Evolutionary conservation across 2,888 invertebrate species (phyloP).

Genomic region (Philereme transversata): DNA sequence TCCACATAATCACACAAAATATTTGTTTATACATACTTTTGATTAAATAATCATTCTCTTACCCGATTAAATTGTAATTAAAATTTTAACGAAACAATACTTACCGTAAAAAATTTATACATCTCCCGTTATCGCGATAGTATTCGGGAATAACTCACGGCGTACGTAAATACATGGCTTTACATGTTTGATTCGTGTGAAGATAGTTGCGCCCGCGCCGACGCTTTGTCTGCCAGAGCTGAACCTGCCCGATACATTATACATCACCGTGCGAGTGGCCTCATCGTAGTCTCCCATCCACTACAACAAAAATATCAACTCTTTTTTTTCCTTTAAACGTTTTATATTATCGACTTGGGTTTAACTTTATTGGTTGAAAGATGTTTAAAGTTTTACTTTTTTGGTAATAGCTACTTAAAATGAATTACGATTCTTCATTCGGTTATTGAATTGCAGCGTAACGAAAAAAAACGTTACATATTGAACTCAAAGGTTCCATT

Average conservation of each 20-base stretch:
- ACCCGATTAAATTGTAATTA: neutral
- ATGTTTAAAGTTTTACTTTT: too few species aligned
- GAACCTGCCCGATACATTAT: conserved; percentile 40
- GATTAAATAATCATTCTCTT: neutral
- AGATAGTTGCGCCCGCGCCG: conserved; percentile 46
- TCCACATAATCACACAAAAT: too few species aligned
- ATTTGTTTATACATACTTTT: neutral
- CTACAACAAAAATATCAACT: conserved; percentile 5
- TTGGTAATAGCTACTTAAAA: too few species aligned
- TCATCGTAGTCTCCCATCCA: conserved; percentile 43
- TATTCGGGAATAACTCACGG: conserved; percentile 18
- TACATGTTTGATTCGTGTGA: conserved; percentile 47
- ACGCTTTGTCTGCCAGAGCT: conserved; percentile 58
- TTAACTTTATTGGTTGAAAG: too few species aligned
- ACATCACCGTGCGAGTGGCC: conserved; percentile 45
- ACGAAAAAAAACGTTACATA: too few species aligned
- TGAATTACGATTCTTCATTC: too few species aligned
- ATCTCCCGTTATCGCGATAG: conserved; percentile 1
- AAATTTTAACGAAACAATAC: neutral
- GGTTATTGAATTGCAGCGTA: too few species aligned
- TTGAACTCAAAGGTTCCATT: too few species aligned
- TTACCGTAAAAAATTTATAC: conserved; percentile 8
- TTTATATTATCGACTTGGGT: too few species aligned
- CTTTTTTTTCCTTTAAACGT: too few species aligned
- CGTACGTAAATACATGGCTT: conserved; percentile 31